phyloP scores from a whole-genome alignment of 1,140 invertebrate genomes.

The Pseudachorutes palmiensis region DNA sequence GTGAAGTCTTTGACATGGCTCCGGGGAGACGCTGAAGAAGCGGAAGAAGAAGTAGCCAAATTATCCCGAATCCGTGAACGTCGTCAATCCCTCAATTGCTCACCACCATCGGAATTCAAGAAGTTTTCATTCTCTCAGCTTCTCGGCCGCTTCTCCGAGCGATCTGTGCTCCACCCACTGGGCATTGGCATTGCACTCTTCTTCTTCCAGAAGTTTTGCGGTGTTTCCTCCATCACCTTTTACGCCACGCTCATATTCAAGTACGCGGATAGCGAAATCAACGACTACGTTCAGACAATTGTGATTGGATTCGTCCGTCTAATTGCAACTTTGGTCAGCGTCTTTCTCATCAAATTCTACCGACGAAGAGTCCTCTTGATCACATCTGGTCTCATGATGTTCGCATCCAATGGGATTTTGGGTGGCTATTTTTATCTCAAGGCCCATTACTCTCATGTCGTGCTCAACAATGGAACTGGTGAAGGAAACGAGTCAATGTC shows the following conservation, averaged over 20 bases:
- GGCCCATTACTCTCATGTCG: neutral
- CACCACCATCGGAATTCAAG: neutral
- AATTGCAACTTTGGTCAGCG: slow-evolving; percentile 36
- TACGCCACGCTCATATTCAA: slow-evolving; percentile 58
- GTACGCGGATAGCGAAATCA: slow-evolving; percentile 37
- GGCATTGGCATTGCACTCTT: slow-evolving; percentile 57
- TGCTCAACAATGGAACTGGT: neutral
- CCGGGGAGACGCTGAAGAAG: slow-evolving; percentile 41
- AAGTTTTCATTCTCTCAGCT: neutral
- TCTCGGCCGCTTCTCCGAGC: slow-evolving; percentile 40
- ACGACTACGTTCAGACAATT: slow-evolving; percentile 37
- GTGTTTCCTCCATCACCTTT: slow-evolving; percentile 57
- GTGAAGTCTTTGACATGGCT: slow-evolving; percentile 41
- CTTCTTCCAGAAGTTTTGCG: slow-evolving; percentile 67
- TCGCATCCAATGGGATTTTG: slow-evolving; percentile 26
- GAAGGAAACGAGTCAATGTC: neutral
- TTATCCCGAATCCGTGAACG: slow-evolving; percentile 45
- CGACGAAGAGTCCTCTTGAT: slow-evolving; percentile 38
- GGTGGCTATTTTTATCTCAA: slow-evolving; percentile 39
- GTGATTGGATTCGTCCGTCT: slow-evolving; percentile 36
- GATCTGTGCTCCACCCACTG: slow-evolving; percentile 54
- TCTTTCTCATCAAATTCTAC: slow-evolving; percentile 45
- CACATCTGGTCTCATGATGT: slow-evolving; percentile 37
- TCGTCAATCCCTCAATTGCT: neutral
- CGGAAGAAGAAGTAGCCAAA: slow-evolving; percentile 43